Base-by-base conservation (phyloP, 2,888 invertebrate species). In the Deroplatys truncata region DNA sequence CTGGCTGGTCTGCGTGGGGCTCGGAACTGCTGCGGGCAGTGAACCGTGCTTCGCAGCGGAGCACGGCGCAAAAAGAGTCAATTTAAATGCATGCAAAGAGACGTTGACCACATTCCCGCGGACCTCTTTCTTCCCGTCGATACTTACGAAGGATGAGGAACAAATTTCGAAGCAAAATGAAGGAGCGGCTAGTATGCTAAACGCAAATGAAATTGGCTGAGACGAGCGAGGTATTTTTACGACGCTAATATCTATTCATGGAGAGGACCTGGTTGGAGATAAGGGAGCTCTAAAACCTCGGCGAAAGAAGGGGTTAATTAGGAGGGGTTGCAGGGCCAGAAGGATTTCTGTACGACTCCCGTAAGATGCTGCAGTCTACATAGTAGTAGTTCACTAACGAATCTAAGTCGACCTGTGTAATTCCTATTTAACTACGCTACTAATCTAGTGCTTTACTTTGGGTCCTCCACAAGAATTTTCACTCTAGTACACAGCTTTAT, bases 1-100 rank as follows among this genome's bases (percentile, higher is more conserved):
- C n/a, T 87, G 82, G 86, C 82, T 82, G 86, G 29, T 35, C 82
- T 20, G 82, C 31, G 56, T 72, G 56, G 56, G 16, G 25, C 5
- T 7, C 16, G 20, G 25, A 72, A 72, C 86, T 87, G 72, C 31
- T 82, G 82, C 49, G 28, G 25, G 86, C 31, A n/a, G 28, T 43
- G 28, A 85, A 49, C 85, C 85, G n/a, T 85, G 49, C 25, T 20
- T 28, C 82, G 20, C 13, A 4, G 29, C 29, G 28, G 82, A 20
- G 28, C 72, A 1, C 13, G 5, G 72, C 29, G 28, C 86, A 9
- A 82, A 87, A 87, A 87, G 86, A 87, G 86, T 87, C 86, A 87
- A 87, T 87, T 87, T 87, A 87, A 87, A 87, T 87, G 86, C 86
- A 87, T 87, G 82, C 86, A 87, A 87, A 87, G 86, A 87, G 82